phyloP scores from a whole-genome alignment of 2,113 vertebrate species.

The Macrotus californicus region DNA sequence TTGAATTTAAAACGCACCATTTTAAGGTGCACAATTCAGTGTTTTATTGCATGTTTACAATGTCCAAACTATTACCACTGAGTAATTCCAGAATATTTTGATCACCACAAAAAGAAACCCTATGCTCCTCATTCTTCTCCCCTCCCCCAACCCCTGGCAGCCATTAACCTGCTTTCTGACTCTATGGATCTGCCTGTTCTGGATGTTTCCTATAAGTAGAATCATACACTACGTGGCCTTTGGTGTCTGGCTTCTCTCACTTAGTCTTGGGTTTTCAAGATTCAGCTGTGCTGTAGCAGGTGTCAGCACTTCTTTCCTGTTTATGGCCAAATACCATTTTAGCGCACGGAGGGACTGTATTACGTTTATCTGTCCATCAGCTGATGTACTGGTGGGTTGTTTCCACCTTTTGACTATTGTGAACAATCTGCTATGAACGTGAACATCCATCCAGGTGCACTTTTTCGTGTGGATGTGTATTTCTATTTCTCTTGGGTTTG shows the following conservation, averaged over 20 bases:
- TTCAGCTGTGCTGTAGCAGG: not conserved
- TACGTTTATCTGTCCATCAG: not conserved
- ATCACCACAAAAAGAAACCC: not conserved
- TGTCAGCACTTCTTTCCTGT: not conserved
- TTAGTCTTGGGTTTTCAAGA: not conserved
- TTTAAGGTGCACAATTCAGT: slow-evolving; percentile 1
- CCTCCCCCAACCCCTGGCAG: not conserved
- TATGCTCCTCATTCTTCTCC: not conserved
- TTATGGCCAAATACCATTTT: not conserved
- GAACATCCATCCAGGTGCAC: not conserved
- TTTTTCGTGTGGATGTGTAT: not conserved
- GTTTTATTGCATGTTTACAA: not conserved
- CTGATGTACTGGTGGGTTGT: not conserved
- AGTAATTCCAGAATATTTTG: not conserved
- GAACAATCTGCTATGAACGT: not conserved
- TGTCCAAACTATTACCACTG: not conserved
- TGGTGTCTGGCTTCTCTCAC: not conserved
- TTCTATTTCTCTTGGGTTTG: not conserved
- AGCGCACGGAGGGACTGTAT: fast-evolving
- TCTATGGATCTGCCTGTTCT: not conserved
- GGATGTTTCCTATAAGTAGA: not conserved
- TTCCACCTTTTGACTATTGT: not conserved
- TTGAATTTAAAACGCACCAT: not conserved
- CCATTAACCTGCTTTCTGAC: not conserved
- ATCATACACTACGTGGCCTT: not conserved